Conservation (phyloP, 2,113 vertebrate species). For the Cavia aperea region DNA sequence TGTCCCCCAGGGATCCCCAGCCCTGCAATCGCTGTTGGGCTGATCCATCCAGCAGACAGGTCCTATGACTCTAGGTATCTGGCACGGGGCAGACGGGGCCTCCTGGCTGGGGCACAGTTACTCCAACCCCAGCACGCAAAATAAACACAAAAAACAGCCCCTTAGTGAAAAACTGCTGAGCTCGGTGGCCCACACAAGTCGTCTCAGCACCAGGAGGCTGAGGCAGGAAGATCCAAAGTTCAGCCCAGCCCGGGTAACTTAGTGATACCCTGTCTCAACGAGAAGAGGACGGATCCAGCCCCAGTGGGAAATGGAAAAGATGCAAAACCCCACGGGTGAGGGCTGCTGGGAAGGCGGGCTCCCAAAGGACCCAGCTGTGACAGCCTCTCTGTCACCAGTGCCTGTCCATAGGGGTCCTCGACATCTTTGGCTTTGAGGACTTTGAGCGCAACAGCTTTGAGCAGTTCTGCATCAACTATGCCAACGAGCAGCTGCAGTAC, state of each 20-base stretch:
- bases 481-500: constrained; percentile 97
- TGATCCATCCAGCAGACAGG: neutral
- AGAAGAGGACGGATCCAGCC: too few species aligned
- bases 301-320: neutral
- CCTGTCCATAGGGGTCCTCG: constrained; percentile 94
- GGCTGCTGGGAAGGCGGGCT: neutral
- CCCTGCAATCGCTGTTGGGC: neutral
- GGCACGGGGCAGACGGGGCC: neutral
- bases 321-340: neutral
- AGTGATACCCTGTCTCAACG: neutral
- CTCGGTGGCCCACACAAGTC: neutral
- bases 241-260: neutral
- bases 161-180: neutral
- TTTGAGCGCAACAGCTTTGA: constrained; percentile 97
- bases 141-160: neutral
- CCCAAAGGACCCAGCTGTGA: rapidly evolving
- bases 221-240: neutral
- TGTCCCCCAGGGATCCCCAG: neutral
- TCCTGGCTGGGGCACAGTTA: neutral
- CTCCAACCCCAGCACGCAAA: neutral
- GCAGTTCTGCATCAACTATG: constrained; percentile 99
- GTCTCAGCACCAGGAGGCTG: neutral
- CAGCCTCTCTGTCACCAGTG: constrained; percentile 75
- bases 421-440: constrained; percentile 98
- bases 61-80: neutral